Conservation (phyloP, 92 coral and sea anemone species). For the Blastomussa wellsi region DNA sequence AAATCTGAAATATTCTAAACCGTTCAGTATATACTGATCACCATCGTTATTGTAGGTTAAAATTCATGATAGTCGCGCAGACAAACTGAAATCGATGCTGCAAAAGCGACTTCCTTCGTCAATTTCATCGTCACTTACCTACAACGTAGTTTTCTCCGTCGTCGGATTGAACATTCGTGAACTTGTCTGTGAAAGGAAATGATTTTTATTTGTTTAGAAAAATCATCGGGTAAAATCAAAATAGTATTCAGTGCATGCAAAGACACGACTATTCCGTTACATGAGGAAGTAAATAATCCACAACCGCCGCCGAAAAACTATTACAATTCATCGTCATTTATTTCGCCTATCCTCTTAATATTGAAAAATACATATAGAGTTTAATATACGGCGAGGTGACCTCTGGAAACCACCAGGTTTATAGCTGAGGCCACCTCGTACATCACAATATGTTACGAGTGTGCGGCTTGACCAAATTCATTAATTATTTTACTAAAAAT, state of each 20-base stretch:
- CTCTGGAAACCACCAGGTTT: no score
- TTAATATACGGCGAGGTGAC: no score
- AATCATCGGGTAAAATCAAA: not conserved
- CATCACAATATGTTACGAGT: no score
- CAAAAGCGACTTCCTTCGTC: not conserved
- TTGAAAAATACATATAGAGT: no score
- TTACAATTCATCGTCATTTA: no score
- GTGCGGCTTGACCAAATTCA: no score
- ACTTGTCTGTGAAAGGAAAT: slow-evolving; percentile 9
- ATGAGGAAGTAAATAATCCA: not conserved
- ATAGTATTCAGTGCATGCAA: not conserved
- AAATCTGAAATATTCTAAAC: not conserved
- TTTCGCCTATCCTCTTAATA: no score
- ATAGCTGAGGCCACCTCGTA: no score
- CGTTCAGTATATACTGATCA: not conserved
- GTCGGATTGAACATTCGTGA: slow-evolving; percentile 5
- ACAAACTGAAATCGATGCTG: not conserved
- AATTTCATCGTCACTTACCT: not conserved
- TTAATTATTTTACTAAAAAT: no score
- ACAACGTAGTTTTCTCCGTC: slow-evolving; percentile 28
- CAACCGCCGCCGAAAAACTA: not conserved
- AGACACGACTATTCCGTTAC: not conserved
- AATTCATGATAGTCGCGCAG: not conserved
- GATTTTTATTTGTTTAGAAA: not conserved
- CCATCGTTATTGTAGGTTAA: not conserved